A percentile compares a stretch with the other conserved stretches of the same genome.
These are phyloP conservation scores for Drosophila parabipectinata DNA, from an alignment of 1,140 invertebrate genomes.

Conservation along the genomic window DNA sequence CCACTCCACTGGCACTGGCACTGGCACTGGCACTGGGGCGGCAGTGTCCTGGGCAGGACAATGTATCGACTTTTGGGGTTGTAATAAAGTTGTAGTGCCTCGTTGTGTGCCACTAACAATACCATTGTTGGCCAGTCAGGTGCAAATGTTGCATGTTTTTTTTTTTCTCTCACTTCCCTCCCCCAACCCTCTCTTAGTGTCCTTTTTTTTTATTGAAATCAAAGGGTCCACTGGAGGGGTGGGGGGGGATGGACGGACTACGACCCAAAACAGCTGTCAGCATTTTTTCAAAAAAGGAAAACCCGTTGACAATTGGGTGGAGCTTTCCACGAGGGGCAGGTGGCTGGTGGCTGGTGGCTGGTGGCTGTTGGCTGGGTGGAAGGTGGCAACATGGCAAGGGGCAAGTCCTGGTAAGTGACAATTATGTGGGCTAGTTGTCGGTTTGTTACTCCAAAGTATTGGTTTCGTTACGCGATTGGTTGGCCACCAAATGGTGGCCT, in stretches of 20 bases:
- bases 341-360: background rate
- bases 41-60: background rate
- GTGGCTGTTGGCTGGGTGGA: background rate
- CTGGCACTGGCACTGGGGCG: slow-evolving; percentile 4
- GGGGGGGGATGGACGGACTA: background rate
- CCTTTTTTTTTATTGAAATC: slow-evolving; percentile 41
- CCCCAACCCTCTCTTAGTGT: background rate
- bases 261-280: slow-evolving; percentile 68
- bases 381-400: background rate
- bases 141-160: slow-evolving; percentile 59
- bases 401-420: slow-evolving; percentile 33
- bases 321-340: slow-evolving; percentile 7
- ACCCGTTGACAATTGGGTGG: slow-evolving; percentile 52
- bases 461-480: slow-evolving; percentile 41
- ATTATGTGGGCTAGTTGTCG: slow-evolving; percentile 38
- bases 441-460: slow-evolving; percentile 30
- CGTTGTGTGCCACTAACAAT: slow-evolving; percentile 48
- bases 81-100: slow-evolving; percentile 70
- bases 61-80: slow-evolving; percentile 3
- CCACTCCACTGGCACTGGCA: slow-evolving; percentile 35
- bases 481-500: background rate
- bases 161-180: background rate
- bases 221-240: background rate
- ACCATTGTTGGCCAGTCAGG: slow-evolving; percentile 68
- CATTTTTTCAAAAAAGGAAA: slow-evolving; percentile 40